Base-by-base conservation (phyloP, 2,888 invertebrate species). In the Elegia similella region DNA sequence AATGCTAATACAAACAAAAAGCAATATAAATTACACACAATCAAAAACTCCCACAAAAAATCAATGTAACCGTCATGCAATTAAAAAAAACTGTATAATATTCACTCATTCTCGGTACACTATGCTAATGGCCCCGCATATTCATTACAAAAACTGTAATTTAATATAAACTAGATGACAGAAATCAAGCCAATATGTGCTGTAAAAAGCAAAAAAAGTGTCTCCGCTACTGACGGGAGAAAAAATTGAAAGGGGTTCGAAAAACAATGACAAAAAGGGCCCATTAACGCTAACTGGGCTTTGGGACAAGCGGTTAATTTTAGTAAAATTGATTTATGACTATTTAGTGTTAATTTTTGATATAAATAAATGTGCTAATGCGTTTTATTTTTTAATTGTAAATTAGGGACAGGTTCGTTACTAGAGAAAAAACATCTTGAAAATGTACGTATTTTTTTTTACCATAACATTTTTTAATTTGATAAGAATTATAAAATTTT, bases 161-260 rank as follows among this genome's bases (percentile, higher is more conserved):
- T 89, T 89, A 89, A 90, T 90, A 90, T 88, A 90, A 90, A 89
- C 82, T 86, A 88, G 83, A 84, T 75, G 85, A 88, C 86, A 85
- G 82, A 84, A 89, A 89, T 86, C 84, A 74, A 68, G 88, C 86
- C 80, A 90, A 87, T 88, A 78, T 74, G 70, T 69, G 66, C 70
- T 60, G 67, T 80, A 74, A 85, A 88, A 87, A 86, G 85, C 67
- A 67, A 69, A 54, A 86, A 86, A 38, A 38, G 12, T 1, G n/a
- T 34, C 61, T 62, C 70, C 73, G 83, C 80, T 80, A 77, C 78
- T 72, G 80, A 66, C 58, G 59, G 60, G 65, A 72, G 71, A 79
- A 85, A 84, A 76, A 80, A 23, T 23, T 76, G 73, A 84, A 82
- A 77, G 85, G 89, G 82, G 84, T 77, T 64, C 59, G 74, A 83